Evolutionary conservation across 1,140 invertebrate species (phyloP), one percentile per base, ranked within the genome.

Genomic region (Phymorhynchus buccinoides): DNA sequence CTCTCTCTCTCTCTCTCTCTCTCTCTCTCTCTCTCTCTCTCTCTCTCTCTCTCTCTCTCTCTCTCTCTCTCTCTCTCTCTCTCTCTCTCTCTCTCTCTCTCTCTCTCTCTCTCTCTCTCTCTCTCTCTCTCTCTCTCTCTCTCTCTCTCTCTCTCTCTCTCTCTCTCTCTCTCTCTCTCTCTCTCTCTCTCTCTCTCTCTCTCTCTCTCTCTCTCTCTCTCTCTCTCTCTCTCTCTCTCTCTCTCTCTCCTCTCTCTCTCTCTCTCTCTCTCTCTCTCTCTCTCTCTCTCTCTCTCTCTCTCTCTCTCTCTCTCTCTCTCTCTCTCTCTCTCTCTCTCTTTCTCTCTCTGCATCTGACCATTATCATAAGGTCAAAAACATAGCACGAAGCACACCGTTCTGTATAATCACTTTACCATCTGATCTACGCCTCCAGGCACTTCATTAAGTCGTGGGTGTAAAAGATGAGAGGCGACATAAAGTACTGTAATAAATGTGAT

Each of bases 231-330:
- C 71, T 73, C 12, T 73, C 71, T 73, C 7, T 73, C 71, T 73
- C 12, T 73, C 71, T 73, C 12, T 73, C 27, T 42, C 6, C 77
- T 79, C 77, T 79, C 77, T 79, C 77, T 79, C 77, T 79, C 77
- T 79, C 77, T 79, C 77, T 79, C 77, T 79, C 77, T 79, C 77
- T 79, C 77, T 79, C 77, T 79, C 77, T 79, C 77, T 39, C 77
- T 39, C 77, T 39, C 32, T 39, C 77, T 39, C 27, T 39, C 1
- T 32, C 39, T 32, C 35, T 77, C 73, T 77, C 32, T 35, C 35
- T 35, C 68, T 32, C 18, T 77, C 73, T 37, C 35, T 77, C 68
- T 35, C 68, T 73, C 68, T 30, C 68, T 73, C n/a, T n/a, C n/a
- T n/a, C n/a, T n/a, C n/a, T n/a, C n/a, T 73, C 27, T 73, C 27